These are phyloP conservation scores for Mixornis gularis DNA, from an alignment of 2,113 vertebrate genomes.

Conservation along the genomic window DNA sequence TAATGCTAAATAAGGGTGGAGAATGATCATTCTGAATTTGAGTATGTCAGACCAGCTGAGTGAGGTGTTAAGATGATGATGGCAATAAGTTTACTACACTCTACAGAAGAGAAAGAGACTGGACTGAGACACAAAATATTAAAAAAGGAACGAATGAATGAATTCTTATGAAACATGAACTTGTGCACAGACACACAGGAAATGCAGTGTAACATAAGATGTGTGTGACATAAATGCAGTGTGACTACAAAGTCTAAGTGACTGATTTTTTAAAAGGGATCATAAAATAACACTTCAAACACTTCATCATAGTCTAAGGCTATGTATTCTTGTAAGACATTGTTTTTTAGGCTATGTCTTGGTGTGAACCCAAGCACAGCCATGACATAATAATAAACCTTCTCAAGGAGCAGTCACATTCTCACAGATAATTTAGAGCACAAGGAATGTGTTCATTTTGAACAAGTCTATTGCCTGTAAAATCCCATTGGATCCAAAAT, in stretches of 20 bases:
- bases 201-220: neutral
- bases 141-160: neutral
- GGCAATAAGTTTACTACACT: neutral
- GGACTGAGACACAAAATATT: neutral
- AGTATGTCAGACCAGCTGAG: neutral
- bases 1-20: neutral
- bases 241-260: neutral
- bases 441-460: neutral
- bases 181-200: neutral
- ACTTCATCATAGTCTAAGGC: neutral
- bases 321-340: neutral
- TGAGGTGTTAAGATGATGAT: neutral
- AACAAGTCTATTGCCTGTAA: neutral
- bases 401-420: neutral
- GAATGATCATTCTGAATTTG: neutral
- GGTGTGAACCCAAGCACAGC: neutral
- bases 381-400: neutral
- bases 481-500: neutral
- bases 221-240: neutral
- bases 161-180: neutral
- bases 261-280: neutral
- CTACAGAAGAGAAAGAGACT: fast-evolving
- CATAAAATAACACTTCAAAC: neutral
- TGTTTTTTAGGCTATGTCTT: neutral
- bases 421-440: neutral